Evolutionary conservation across 2,797 vertebrate genomes (phyloP).

Genomic region (Pyrrhura leucotis): DNA sequence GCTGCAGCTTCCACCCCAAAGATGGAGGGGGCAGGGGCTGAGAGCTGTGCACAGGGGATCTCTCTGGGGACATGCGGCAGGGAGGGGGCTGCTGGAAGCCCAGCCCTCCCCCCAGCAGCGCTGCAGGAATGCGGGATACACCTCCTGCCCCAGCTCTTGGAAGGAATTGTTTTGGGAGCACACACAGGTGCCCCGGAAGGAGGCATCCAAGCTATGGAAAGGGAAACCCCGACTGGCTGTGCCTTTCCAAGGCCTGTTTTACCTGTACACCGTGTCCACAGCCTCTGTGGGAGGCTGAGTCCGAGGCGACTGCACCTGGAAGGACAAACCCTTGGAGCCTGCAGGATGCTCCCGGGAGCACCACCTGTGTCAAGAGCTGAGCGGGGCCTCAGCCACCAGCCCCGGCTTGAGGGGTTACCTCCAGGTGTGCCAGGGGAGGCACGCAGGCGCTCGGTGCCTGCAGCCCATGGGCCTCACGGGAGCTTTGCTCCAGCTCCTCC

Average conservation of each 20-base stretch:
- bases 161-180: background rate
- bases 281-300: background rate
- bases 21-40: no score
- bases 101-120: background rate
- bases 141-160: accelerated
- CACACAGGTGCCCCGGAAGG: accelerated
- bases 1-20: accelerated
- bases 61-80: accelerated
- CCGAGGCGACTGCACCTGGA: background rate
- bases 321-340: background rate
- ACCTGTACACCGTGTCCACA: constrained; percentile 34
- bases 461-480: background rate
- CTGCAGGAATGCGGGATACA: background rate
- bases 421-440: background rate
- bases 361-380: accelerated
- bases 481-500: constrained; percentile 71
- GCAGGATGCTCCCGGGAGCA: background rate
- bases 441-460: background rate
- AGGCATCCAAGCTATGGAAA: accelerated
- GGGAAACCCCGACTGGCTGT: background rate
- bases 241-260: background rate
- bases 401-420: background rate
- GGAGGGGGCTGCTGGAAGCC: background rate
- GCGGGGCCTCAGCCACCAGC: accelerated
- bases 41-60: no score